Percentiles rank a stretch among this genome's conserved stretches.
Conservation (phyloP, 2,797 vertebrate genomes). For the Avahi laniger region DNA sequence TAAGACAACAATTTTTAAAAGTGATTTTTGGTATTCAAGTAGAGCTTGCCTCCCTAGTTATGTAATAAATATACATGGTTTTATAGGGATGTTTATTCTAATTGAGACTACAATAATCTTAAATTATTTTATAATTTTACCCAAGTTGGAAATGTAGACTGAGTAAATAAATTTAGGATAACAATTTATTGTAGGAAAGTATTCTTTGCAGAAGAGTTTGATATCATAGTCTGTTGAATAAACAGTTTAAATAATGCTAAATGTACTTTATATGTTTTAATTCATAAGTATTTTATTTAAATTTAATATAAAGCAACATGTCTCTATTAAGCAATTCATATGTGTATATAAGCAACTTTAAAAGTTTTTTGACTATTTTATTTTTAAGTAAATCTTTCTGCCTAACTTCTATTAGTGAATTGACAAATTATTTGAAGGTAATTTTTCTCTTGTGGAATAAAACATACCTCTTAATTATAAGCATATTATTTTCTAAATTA, state of each 20-base stretch:
- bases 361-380: neutral
- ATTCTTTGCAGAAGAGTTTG: neutral
- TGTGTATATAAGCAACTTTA: neutral
- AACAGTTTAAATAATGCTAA: neutral
- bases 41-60: neutral
- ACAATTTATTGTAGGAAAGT: neutral
- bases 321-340: neutral
- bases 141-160: neutral
- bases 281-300: slow-evolving; percentile 1
- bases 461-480: slow-evolving; percentile 11
- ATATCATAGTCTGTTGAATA: neutral
- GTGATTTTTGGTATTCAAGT: neutral
- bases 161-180: neutral
- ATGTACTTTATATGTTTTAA: neutral
- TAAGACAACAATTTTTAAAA: slow-evolving; percentile 14
- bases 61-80: neutral
- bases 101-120: neutral
- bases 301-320: slow-evolving; percentile 25
- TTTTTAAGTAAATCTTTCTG: slow-evolving; percentile 14
- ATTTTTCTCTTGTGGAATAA: neutral
- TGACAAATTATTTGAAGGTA: neutral
- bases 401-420: slow-evolving; percentile 25
- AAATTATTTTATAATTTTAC: slow-evolving; percentile 35
- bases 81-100: neutral
- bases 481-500: neutral